phyloP scores from a whole-genome alignment of 1,140 invertebrate genomes.

The Lasioglossum baleicum region DNA sequence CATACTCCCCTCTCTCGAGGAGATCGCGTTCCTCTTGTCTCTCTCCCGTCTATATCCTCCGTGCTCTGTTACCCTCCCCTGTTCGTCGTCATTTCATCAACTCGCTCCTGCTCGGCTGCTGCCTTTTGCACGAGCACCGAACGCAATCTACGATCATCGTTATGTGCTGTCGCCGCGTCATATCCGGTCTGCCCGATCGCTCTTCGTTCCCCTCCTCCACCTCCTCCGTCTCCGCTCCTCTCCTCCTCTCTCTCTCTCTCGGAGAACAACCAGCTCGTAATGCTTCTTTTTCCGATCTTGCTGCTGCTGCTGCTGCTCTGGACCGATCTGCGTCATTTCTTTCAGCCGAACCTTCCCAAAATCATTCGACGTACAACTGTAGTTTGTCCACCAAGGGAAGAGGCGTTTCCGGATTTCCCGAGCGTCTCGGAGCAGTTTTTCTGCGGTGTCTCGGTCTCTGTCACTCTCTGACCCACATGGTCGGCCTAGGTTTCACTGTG shows the following conservation, averaged over 20 bases:
- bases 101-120: constrained; percentile 52
- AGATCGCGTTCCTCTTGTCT: neutral
- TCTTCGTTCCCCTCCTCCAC: constrained; percentile 18
- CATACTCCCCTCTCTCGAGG: too few species aligned
- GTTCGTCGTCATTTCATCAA: constrained; percentile 44
- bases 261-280: neutral
- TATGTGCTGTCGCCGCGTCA: constrained; percentile 67
- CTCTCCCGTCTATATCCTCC: neutral
- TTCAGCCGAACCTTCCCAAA: too few species aligned
- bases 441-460: neutral
- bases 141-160: constrained; percentile 67
- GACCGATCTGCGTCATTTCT: neutral
- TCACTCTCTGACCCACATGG: neutral
- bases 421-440: constrained; percentile 8
- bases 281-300: constrained; percentile 7
- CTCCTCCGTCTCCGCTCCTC: constrained; percentile 21
- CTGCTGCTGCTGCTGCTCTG: neutral
- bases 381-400: too few species aligned
- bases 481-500: neutral
- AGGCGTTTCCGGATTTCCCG: too few species aligned
- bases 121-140: constrained; percentile 52
- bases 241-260: constrained; percentile 30
- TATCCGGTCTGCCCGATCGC: constrained; percentile 60
- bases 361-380: too few species aligned
- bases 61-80: constrained; percentile 15